Base-by-base conservation (phyloP, 2,888 invertebrate species). In the Drosophila nr. fundita region DNA sequence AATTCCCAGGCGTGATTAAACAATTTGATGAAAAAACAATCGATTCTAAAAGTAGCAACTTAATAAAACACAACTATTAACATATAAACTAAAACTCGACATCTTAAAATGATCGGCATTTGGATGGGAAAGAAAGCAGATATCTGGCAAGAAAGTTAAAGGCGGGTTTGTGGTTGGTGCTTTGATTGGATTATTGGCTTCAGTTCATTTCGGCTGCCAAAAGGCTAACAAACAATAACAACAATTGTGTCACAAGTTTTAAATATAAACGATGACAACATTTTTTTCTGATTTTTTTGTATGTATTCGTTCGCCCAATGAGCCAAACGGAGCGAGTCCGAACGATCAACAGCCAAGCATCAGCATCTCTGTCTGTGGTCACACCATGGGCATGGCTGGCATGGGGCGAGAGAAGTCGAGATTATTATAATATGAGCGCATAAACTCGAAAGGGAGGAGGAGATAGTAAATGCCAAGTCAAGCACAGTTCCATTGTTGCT, bases 261-360 rank as follows among this genome's bases (percentile, higher is more conserved):
- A 89, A 83, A 89, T 89, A 87, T 87, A 89, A 88, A 79, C 78
- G 89, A 89, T 89, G 89, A 89, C 80, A 77, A 85, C 89, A 89
- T 85, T 78, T 77, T 67, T 52, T 60, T 45, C 21, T 13, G 13
- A 42, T 60, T 40, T 67, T 50, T 55, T 45, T 64, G 59, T 62
- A 54, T 77, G 42, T 61, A 49, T 59, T 59, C 64, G 53, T 61
- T 61, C 64, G 66, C 38, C 69, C 73, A 76, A 69, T 71, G 63
- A 78, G 70, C 79, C 77, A 77, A 77, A 80, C 78, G 78, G 80
- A 83, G 76, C 82, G 80, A 77, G 36, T 53, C 55, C 48, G 24
- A 54, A 18, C 29, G 34, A 49, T 40, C 29, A 45, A 8, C 49
- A 50, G 27, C 42, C 57, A 69, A 73, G 69, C 69, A 70, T 67